A percentile compares a stretch with the other conserved stretches of the same genome.
Evolutionary conservation across 2,113 vertebrate genomes (phyloP).

Genomic region (Coturnix japonica): DNA sequence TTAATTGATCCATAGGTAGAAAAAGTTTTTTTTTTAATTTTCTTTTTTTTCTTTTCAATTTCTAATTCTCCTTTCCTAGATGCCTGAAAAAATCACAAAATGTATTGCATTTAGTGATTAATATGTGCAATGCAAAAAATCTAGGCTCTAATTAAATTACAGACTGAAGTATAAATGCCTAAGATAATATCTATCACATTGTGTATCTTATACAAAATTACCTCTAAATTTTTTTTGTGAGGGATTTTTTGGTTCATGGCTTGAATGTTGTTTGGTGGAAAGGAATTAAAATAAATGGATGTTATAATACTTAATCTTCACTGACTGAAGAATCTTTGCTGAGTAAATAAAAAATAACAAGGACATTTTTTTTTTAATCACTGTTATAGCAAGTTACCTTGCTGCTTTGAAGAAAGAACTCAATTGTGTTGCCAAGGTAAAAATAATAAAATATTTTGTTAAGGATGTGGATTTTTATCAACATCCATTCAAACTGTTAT

Average conservation of each 20-base stretch:
- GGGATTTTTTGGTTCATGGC: background rate
- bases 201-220: background rate
- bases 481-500: background rate
- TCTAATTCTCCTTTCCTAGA: background rate
- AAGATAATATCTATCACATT: background rate
- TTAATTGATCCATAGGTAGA: background rate
- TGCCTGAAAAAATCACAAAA: background rate
- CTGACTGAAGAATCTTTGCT: background rate
- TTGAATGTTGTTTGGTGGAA: background rate
- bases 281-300: background rate
- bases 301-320: background rate
- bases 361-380: background rate
- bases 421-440: background rate
- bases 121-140: background rate
- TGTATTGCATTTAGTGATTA: background rate
- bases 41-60: background rate
- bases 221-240: background rate
- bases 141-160: background rate
- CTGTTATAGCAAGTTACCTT: background rate
- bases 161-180: background rate
- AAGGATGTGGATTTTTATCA: background rate
- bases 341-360: rapidly evolving
- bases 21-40: background rate
- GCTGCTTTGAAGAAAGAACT: background rate
- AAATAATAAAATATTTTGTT: background rate